phyloP scores from a whole-genome alignment of 2,888 invertebrate genomes.

The Eristalinus sepulchralis region DNA sequence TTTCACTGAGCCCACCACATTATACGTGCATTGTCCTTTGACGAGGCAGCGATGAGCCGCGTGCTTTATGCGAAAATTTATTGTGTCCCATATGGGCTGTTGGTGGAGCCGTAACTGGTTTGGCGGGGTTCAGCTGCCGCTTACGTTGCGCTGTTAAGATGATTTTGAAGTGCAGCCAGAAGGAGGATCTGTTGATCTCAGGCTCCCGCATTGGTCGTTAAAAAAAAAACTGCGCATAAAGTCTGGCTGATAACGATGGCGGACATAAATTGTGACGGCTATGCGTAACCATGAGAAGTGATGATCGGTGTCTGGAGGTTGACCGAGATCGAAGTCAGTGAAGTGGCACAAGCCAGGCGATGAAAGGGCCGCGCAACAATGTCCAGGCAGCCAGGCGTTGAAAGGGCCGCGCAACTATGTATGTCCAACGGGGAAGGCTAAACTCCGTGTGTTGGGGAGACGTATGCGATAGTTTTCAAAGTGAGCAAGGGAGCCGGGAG shows the following conservation, averaged over 20 bases:
- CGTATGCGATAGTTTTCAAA: too few species aligned
- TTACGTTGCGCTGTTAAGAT: slow-evolving; percentile 56
- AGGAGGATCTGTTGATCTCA: background rate
- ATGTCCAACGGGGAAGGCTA: too few species aligned
- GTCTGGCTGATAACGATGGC: slow-evolving; percentile 45
- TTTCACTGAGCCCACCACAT: slow-evolving; percentile 53
- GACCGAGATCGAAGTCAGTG: slow-evolving; percentile 19
- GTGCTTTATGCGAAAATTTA: slow-evolving; percentile 72
- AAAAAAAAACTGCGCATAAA: slow-evolving; percentile 35
- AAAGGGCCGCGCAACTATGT: too few species aligned
- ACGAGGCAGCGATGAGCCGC: slow-evolving; percentile 69
- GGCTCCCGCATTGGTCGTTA: slow-evolving; percentile 25
- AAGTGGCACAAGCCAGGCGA: background rate
- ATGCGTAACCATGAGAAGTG: slow-evolving; percentile 55
- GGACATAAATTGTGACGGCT: slow-evolving; percentile 53
- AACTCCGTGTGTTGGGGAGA: too few species aligned
- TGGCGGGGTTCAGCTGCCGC: background rate
- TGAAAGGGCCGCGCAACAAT: too few species aligned
- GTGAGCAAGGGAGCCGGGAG: too few species aligned
- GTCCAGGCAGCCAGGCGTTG: too few species aligned
- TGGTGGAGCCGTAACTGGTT: slow-evolving; percentile 69
- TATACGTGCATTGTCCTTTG: slow-evolving; percentile 71
- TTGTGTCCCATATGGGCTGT: slow-evolving; percentile 60
- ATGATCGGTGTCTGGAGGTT: slow-evolving; percentile 27
- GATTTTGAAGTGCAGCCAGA: slow-evolving; percentile 57